A percentile compares a stretch with the other conserved stretches of the same genome.
These are phyloP conservation scores for Ennomos fuscantarius DNA, from an alignment of 2,888 invertebrate genomes.

Conservation along the genomic window DNA sequence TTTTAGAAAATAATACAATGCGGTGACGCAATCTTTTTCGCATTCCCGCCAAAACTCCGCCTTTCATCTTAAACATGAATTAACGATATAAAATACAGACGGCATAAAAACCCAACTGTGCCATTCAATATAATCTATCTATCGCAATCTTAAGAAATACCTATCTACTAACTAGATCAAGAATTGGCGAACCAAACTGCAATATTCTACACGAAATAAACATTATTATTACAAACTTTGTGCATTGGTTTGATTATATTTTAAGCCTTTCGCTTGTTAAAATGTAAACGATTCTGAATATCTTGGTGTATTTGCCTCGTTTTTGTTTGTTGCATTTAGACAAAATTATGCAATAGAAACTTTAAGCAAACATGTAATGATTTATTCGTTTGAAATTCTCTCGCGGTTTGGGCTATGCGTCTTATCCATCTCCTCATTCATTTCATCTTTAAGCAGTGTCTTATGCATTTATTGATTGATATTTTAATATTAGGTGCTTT, in stretches of 20 bases:
- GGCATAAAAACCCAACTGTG: conserved; percentile 61
- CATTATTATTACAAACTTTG: conserved; percentile 40
- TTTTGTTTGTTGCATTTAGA: no score
- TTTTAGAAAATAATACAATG: no score
- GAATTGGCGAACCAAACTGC: conserved; percentile 63
- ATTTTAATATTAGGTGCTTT: no score
- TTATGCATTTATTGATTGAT: no score
- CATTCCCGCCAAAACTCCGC: no score
- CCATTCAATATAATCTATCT: conserved; percentile 55
- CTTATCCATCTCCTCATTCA: no score
- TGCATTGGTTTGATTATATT: conserved; percentile 20
- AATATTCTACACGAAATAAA: conserved; percentile 56
- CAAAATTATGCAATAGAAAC: no score
- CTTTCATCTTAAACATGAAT: conserved; percentile 2
- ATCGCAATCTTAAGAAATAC: conserved; percentile 74
- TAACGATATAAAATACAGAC: conserved; percentile 43
- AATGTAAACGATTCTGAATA: conserved; percentile 4
- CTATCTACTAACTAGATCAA: conserved; percentile 60
- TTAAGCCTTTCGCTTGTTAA: conserved; percentile 24
- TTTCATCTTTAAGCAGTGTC: no score
- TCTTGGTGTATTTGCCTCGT: not conserved
- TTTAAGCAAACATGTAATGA: no score
- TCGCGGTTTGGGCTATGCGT: no score
- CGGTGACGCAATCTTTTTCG: no score
- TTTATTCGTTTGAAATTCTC: no score